These are phyloP conservation scores for Brachionus angularis DNA, from an alignment of 1,140 invertebrate species.

Conservation along the genomic window DNA sequence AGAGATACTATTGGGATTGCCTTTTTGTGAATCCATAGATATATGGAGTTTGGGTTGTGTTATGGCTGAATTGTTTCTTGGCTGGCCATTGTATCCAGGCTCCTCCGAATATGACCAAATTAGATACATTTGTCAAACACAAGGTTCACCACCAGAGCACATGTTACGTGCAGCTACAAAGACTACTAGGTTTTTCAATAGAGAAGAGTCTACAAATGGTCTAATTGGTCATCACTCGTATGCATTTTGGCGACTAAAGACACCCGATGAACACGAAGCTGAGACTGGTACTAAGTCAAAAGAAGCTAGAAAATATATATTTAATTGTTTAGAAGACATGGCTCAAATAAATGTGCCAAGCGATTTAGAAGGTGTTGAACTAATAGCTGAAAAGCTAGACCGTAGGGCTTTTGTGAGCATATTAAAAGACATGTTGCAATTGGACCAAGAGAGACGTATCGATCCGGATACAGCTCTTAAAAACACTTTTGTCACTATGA, in stretches of 20 bases:
- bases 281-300: constrained; percentile 98
- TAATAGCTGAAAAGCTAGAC: constrained; percentile 91
- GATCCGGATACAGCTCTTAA: constrained; percentile 90
- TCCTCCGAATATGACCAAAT: constrained; percentile 99
- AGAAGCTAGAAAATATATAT: constrained; percentile 98
- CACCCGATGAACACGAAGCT: constrained; percentile 92
- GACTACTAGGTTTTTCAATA: constrained; percentile 92
- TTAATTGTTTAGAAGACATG: constrained; percentile 98
- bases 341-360: constrained; percentile 87
- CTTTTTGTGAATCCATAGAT: constrained; percentile 98
- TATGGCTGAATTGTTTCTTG: constrained; percentile 95
- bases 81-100: constrained; percentile 98
- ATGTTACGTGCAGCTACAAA: constrained; percentile 99
- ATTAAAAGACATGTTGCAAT: constrained; percentile 90
- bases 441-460: constrained; percentile 91
- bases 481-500: constrained; percentile 85
- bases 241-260: constrained; percentile 75
- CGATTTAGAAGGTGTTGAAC: constrained; percentile 86
- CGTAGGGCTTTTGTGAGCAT: constrained; percentile 92
- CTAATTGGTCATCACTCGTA: constrained; percentile 59
- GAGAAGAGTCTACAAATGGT: constrained; percentile 61
- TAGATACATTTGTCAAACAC: constrained; percentile 81
- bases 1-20: constrained; percentile 93
- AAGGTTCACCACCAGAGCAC: constrained; percentile 90
- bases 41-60: constrained; percentile 99